Percentiles rank a stretch among this genome's conserved stretches.
Evolutionary conservation across 2,113 vertebrate species (phyloP).

Genomic region (Emydura subglobosa): DNA sequence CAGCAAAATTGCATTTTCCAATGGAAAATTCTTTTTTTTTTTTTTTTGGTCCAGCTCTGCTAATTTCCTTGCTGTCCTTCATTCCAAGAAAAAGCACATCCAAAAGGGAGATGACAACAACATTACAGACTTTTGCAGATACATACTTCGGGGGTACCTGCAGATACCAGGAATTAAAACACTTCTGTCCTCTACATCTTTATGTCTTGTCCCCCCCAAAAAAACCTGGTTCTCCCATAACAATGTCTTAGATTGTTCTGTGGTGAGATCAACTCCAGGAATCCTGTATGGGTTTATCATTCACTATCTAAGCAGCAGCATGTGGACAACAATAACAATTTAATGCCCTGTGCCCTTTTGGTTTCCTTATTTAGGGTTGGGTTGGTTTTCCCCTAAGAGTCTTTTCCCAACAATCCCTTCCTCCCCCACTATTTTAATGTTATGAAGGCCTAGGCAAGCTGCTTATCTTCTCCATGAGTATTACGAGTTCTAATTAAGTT

Average conservation of each 20-base stretch:
- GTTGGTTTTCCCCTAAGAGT: background rate
- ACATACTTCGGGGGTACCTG: background rate
- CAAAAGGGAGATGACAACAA: background rate
- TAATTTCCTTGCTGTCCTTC: background rate
- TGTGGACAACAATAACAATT: slow-evolving; percentile 29
- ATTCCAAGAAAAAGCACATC: background rate
- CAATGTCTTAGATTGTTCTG: background rate
- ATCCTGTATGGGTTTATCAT: background rate
- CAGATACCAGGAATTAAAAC: background rate
- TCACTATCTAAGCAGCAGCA: background rate
- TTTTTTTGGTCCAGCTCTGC: background rate
- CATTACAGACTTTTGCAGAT: slow-evolving; percentile 25
- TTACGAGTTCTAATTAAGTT: slow-evolving; percentile 78
- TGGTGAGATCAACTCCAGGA: slow-evolving; percentile 23
- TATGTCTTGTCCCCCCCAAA: background rate
- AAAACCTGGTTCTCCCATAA: background rate
- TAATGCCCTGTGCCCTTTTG: slow-evolving; percentile 32
- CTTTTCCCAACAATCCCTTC: background rate
- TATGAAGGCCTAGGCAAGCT: slow-evolving; percentile 41
- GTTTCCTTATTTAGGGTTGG: slow-evolving; percentile 26
- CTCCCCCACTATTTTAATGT: slow-evolving; percentile 14
- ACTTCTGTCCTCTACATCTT: background rate
- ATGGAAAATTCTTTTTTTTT: background rate
- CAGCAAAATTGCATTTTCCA: slow-evolving; percentile 48
- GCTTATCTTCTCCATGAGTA: slow-evolving; percentile 59